These are phyloP conservation scores for Spisula subtruncata DNA, from an alignment of 2,888 invertebrate genomes.

Conservation along the genomic window DNA sequence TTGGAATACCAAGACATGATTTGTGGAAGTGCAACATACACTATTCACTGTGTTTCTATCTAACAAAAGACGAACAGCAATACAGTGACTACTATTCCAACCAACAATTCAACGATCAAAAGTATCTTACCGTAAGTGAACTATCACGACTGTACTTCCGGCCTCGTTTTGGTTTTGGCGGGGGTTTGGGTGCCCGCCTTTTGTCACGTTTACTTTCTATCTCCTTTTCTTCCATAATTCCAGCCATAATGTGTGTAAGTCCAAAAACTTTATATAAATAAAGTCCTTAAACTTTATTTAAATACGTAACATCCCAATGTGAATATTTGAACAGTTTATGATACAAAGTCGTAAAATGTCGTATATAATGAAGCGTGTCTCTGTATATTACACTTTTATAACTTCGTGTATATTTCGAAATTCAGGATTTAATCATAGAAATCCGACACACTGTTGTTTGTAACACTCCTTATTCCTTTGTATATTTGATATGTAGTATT, in stretches of 20 bases:
- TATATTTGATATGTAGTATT: too few relatives aligned
- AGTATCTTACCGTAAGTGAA: constrained; percentile 57
- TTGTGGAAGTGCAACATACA: neutral
- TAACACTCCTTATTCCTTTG: neutral
- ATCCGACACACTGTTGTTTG: neutral
- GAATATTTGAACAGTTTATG: neutral
- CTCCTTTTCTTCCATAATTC: constrained; percentile 62
- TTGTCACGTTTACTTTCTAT: constrained; percentile 50
- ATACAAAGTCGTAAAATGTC: neutral
- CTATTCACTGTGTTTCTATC: neutral
- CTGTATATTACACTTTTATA: neutral
- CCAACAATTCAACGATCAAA: constrained; percentile 14
- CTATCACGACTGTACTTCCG: constrained; percentile 61
- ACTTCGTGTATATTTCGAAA: neutral
- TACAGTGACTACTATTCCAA: neutral
- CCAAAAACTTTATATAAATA: neutral
- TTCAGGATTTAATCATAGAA: neutral
- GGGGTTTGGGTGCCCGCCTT: constrained; percentile 65
- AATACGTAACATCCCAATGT: neutral
- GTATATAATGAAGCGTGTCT: neutral
- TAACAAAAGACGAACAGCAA: too few relatives aligned
- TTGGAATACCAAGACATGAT: neutral
- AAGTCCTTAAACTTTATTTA: neutral
- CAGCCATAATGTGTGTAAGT: constrained; percentile 54
- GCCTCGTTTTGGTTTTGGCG: constrained; percentile 67